These are phyloP conservation scores for Acanthurus tractus DNA, from an alignment of 2,797 vertebrate genomes.

Conservation along the genomic window DNA sequence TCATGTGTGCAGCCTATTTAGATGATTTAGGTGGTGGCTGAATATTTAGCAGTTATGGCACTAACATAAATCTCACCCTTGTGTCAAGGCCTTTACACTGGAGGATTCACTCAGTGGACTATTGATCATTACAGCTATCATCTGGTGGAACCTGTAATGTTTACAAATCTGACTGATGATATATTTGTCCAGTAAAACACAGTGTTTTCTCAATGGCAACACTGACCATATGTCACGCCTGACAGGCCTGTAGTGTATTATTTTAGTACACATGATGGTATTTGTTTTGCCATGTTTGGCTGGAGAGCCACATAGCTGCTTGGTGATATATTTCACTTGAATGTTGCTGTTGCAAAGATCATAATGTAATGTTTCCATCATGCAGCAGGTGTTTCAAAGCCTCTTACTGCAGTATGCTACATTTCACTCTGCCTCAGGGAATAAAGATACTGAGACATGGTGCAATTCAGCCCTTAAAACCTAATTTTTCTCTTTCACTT, in stretches of 20 bases:
- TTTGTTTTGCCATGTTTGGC: slow-evolving; percentile 27
- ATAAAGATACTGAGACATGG: slow-evolving; percentile 2
- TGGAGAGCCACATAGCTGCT: slow-evolving; percentile 2
- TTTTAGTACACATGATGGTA: neutral
- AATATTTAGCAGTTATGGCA: slow-evolving; percentile 49
- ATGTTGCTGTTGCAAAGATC: slow-evolving; percentile 14
- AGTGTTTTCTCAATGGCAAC: slow-evolving; percentile 37
- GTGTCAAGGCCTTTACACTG: slow-evolving; percentile 46
- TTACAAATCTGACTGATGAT: slow-evolving; percentile 43
- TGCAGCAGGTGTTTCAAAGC: slow-evolving; percentile 54
- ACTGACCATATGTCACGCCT: slow-evolving; percentile 16
- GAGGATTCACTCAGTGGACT: slow-evolving; percentile 40
- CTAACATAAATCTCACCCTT: slow-evolving; percentile 51
- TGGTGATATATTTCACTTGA: slow-evolving; percentile 41
- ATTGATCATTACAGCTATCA: slow-evolving; percentile 55
- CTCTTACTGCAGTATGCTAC: slow-evolving; percentile 6
- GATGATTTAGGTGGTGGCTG: slow-evolving; percentile 37
- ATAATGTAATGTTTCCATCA: slow-evolving; percentile 48
- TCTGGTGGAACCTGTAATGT: slow-evolving; percentile 41
- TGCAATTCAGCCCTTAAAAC: slow-evolving; percentile 22
- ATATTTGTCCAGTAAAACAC: slow-evolving; percentile 45
- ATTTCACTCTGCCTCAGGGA: slow-evolving; percentile 36
- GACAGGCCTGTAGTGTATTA: slow-evolving; percentile 13
- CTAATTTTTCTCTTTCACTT: neutral
- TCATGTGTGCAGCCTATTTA: slow-evolving; percentile 15